Conservation (phyloP, 2,888 invertebrate genomes). For the Monoplex corrugatus region DNA sequence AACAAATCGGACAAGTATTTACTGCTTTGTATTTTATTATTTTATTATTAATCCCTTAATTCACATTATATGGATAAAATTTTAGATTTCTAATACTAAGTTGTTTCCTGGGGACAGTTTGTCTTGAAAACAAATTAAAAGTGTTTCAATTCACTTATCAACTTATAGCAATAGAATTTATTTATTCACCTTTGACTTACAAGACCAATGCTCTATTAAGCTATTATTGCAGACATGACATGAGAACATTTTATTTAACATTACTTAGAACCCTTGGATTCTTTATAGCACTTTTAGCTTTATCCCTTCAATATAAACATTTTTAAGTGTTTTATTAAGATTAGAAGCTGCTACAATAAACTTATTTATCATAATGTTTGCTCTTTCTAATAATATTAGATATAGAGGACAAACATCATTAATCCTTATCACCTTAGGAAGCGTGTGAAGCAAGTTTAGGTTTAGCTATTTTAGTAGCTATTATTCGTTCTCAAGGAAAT, state of each 20-base stretch:
- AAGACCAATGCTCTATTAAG: slow-evolving; percentile 62
- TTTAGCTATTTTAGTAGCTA: no score
- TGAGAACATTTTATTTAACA: slow-evolving; percentile 25
- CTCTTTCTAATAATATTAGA: background rate
- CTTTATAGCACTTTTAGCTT: background rate
- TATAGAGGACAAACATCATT: background rate
- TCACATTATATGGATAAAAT: slow-evolving; percentile 5
- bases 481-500: no score
- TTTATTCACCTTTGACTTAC: slow-evolving; percentile 62
- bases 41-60: slow-evolving; percentile 47
- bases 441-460: no score
- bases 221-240: background rate
- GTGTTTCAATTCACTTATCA: slow-evolving; percentile 51
- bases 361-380: background rate
- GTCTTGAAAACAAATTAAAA: slow-evolving; percentile 43
- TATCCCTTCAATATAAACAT: slow-evolving; percentile 57
- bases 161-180: slow-evolving; percentile 48
- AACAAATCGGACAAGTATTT: slow-evolving; percentile 57
- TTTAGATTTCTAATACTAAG: slow-evolving; percentile 31
- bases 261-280: background rate
- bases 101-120: slow-evolving; percentile 1
- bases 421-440: background rate
- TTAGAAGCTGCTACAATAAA: background rate
- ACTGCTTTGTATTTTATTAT: slow-evolving; percentile 63
- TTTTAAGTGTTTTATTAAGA: slow-evolving; percentile 53